Evolutionary conservation across 1,140 invertebrate species (phyloP).

Genomic region (Scaptomyza graminum): DNA sequence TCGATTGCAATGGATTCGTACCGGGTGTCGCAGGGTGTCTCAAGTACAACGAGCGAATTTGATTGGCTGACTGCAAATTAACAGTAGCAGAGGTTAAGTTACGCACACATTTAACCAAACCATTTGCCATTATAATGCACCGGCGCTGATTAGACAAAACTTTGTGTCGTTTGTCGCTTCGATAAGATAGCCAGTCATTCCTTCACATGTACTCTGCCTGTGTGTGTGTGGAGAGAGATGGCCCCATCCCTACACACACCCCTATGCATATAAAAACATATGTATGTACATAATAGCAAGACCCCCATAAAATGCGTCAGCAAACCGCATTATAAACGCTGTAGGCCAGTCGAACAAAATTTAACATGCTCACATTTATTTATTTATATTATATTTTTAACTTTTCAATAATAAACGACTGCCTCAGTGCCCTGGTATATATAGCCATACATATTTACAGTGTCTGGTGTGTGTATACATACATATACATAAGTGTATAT

Average conservation of each 20-base stretch:
- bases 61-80: constrained; percentile 34
- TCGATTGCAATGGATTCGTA: constrained; percentile 7
- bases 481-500: too few relatives aligned
- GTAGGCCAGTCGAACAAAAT: constrained; percentile 39
- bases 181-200: constrained; percentile 35
- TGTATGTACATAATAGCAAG: constrained; percentile 24
- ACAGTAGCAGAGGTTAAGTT: constrained; percentile 35
- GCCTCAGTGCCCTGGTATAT: constrained; percentile 1
- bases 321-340: constrained; percentile 26
- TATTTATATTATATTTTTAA: constrained; percentile 71
- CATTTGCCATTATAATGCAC: constrained; percentile 40
- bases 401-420: constrained; percentile 69
- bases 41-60: constrained; percentile 9
- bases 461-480: constrained; percentile 28
- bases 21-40: constrained; percentile 2
- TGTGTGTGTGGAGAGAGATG: constrained; percentile 27
- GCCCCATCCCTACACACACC: constrained; percentile 27
- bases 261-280: constrained; percentile 23
- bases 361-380: constrained; percentile 58
- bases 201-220: neutral
- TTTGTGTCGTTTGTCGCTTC: constrained; percentile 28
- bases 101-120: constrained; percentile 35
- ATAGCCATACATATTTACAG: neutral
- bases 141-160: constrained; percentile 45
- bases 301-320: constrained; percentile 61